A percentile compares a stretch with the other conserved stretches of the same genome.
phyloP scores from a whole-genome alignment of 2,113 vertebrate genomes.

The Anseranas semipalmata region DNA sequence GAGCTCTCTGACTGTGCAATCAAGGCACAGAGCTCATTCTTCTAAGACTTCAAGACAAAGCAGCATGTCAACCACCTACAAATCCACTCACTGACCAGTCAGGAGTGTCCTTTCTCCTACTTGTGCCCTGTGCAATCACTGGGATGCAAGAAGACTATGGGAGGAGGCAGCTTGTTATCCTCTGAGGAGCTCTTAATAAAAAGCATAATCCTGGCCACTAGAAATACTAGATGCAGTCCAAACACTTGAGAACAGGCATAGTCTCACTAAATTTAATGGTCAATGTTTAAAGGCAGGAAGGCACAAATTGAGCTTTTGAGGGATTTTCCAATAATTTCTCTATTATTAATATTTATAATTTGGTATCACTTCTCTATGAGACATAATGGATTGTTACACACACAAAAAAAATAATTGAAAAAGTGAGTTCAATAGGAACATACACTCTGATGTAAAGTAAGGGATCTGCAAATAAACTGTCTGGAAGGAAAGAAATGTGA shows the following conservation, averaged over 20 bases:
- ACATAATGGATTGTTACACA: neutral
- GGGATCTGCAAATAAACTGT: neutral
- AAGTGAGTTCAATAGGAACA: neutral
- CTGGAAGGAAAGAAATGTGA: neutral
- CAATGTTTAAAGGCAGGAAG: neutral
- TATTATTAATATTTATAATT: neutral
- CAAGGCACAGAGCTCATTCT: neutral
- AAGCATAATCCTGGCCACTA: neutral
- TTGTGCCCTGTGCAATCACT: no score
- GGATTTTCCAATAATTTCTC: neutral
- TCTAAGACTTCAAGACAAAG: neutral
- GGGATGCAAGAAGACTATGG: neutral
- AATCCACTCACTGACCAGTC: neutral
- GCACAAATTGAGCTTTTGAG: neutral
- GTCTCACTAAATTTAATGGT: neutral
- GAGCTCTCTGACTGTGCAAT: neutral
- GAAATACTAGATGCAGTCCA: neutral
- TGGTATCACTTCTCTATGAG: neutral
- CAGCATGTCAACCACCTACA: neutral
- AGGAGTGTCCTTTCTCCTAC: neutral
- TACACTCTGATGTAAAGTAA: neutral
- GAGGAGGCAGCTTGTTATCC: neutral
- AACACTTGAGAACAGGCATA: neutral
- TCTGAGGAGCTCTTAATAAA: neutral
- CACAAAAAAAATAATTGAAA: neutral